Percentiles rank a stretch among this genome's conserved stretches.
These are phyloP conservation scores for Colletes latitarsis DNA, from an alignment of 1,140 invertebrate species.

Conservation along the genomic window DNA sequence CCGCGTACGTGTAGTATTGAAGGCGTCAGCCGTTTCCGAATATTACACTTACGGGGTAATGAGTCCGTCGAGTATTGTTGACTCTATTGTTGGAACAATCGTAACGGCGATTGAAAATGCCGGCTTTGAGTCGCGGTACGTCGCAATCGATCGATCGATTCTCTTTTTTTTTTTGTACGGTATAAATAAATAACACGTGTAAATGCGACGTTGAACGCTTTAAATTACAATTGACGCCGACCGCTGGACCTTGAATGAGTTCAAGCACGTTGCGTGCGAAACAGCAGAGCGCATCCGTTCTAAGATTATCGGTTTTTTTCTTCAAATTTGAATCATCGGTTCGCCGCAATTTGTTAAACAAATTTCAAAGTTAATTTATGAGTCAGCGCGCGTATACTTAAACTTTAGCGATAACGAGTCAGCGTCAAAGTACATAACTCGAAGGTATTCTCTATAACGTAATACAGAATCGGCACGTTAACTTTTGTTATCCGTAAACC, in stretches of 20 bases:
- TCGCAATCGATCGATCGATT: not conserved
- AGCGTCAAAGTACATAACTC: no score
- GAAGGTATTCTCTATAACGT: no score
- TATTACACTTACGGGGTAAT: not conserved
- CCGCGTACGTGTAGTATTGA: conserved; percentile 19
- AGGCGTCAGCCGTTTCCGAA: not conserved
- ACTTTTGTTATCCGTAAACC: not conserved
- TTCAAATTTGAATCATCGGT: no score
- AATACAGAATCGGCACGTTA: no score
- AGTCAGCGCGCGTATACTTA: no score
- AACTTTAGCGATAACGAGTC: no score
- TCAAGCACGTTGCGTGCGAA: not conserved
- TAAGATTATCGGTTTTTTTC: no score
- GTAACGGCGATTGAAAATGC: no score
- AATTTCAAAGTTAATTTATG: no score
- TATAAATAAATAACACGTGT: conserved; percentile 18
- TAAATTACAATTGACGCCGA: conserved; percentile 8
- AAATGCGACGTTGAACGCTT: not conserved
- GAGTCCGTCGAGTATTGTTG: not conserved
- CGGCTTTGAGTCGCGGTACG: no score
- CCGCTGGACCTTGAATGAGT: not conserved
- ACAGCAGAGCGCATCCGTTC: not conserved
- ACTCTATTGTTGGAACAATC: not conserved
- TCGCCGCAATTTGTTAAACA: no score
- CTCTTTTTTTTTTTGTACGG: not conserved